Conservation (phyloP, 2,113 vertebrate genomes). For the Tachycineta bicolor region DNA sequence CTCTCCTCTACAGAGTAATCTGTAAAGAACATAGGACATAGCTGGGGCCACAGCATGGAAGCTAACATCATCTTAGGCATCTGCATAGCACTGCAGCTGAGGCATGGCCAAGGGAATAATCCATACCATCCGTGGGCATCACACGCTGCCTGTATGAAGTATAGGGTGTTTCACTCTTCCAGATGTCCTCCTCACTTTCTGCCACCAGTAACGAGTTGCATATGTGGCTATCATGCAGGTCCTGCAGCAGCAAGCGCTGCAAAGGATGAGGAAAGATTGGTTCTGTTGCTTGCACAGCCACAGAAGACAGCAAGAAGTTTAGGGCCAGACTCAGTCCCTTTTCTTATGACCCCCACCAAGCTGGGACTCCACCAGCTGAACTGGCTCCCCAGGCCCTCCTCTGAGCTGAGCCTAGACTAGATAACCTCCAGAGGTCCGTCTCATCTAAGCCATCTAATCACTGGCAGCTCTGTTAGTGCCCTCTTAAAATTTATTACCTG, state of each 20-base stretch:
- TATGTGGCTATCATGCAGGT: conserved; percentile 93
- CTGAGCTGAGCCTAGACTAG: neutral
- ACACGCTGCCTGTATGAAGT: conserved; percentile 79
- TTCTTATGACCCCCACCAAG: neutral
- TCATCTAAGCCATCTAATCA: neutral
- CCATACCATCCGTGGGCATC: conserved; percentile 85
- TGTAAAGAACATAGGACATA: conserved; percentile 15
- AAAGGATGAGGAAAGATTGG: neutral
- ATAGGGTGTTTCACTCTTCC: conserved; percentile 92
- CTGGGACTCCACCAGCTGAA: neutral
- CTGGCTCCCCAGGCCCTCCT: neutral
- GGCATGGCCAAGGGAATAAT: neutral
- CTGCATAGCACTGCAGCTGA: neutral
- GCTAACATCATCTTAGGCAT: neutral
- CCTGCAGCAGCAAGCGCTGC: conserved; percentile 94
- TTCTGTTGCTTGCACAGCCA: neutral
- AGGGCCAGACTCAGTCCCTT: neutral
- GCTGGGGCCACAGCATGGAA: neutral
- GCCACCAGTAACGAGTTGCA: conserved; percentile 96
- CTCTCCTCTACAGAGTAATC: conserved; percentile 93
- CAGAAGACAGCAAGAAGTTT: neutral
- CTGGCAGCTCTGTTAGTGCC: neutral
- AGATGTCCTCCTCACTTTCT: conserved; percentile 98
- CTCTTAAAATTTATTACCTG: conserved; percentile 80
- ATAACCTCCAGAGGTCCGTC: neutral